Evolutionary conservation across 2,888 invertebrate genomes (phyloP).

Genomic region (Notodonta ziczac): DNA sequence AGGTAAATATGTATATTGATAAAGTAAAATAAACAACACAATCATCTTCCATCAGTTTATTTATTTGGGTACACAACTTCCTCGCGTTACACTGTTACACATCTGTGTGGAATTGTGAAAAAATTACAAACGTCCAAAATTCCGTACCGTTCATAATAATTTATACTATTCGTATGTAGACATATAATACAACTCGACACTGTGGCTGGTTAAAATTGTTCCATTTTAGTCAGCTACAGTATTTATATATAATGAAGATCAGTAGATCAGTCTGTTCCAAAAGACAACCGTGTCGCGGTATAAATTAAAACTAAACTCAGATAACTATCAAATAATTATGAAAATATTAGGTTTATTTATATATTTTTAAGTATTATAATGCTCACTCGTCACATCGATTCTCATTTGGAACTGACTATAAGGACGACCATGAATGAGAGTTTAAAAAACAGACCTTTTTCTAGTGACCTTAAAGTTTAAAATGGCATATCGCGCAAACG

Average conservation of each 20-base stretch:
- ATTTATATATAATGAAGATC: conserved; percentile 28
- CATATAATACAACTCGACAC: conserved; percentile 25
- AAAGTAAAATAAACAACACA: conserved; percentile 20
- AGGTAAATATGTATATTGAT: neutral
- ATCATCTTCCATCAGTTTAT: conserved; percentile 59
- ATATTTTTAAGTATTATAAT: neutral
- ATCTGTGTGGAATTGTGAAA: conserved; percentile 59
- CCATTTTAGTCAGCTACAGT: conserved; percentile 23
- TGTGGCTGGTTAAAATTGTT: conserved; percentile 18
- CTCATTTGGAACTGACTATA: neutral
- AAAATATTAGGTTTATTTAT: no score
- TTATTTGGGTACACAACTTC: conserved; percentile 69
- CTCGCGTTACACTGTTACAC: conserved; percentile 58
- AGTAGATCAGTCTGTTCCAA: conserved; percentile 18
- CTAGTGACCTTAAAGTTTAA: no score
- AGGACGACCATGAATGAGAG: neutral
- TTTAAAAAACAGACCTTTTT: neutral
- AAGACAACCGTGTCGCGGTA: neutral
- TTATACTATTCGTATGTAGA: conserved; percentile 43
- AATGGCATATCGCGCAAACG: neutral
- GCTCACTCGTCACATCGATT: neutral
- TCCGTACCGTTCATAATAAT: conserved; percentile 38
- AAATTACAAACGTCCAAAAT: conserved; percentile 67
- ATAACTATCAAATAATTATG: neutral
- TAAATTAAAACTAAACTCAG: neutral